phyloP scores from a whole-genome alignment of 2,797 vertebrate species.

The Centroberyx gerrardi region DNA sequence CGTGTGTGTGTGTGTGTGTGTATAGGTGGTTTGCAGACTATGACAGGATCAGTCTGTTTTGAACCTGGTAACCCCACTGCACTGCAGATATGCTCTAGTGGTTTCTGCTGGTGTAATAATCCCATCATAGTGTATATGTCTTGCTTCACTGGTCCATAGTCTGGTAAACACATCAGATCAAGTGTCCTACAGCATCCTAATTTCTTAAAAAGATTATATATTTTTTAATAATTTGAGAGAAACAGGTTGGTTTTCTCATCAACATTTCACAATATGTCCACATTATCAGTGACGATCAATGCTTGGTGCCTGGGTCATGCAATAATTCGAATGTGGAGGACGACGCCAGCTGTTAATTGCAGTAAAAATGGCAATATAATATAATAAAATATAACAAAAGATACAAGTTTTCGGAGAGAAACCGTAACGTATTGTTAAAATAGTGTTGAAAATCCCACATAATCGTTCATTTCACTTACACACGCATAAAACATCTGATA shows the following conservation, averaged over 20 bases:
- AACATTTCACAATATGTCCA: not conserved
- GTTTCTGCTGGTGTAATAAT: slow-evolving; percentile 56
- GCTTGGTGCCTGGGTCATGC: not conserved
- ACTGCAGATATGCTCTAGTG: slow-evolving; percentile 59
- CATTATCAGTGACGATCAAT: not conserved
- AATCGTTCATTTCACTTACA: slow-evolving; percentile 24
- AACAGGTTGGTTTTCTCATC: not conserved
- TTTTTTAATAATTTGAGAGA: not conserved
- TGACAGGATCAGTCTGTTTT: slow-evolving; percentile 44
- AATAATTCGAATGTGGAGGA: not conserved
- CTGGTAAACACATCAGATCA: slow-evolving; percentile 44
- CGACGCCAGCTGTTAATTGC: not conserved
- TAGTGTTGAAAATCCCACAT: slow-evolving; percentile 4
- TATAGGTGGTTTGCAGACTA: slow-evolving; percentile 5
- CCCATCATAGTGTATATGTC: slow-evolving; percentile 34
- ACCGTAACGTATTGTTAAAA: slow-evolving; percentile 12
- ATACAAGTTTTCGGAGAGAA: slow-evolving; percentile 22
- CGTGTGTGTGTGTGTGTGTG: not conserved
- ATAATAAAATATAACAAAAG: slow-evolving; percentile 7
- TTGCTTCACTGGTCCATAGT: slow-evolving; percentile 58
- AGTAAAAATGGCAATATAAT: not conserved
- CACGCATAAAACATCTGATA: slow-evolving; percentile 25
- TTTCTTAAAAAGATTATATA: slow-evolving; percentile 7
- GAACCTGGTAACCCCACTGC: slow-evolving; percentile 68
- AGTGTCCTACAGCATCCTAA: slow-evolving; percentile 10